A percentile compares a stretch with the other conserved stretches of the same genome.
phyloP scores from a whole-genome alignment of 2,113 vertebrate species.

The Raja brachyura region DNA sequence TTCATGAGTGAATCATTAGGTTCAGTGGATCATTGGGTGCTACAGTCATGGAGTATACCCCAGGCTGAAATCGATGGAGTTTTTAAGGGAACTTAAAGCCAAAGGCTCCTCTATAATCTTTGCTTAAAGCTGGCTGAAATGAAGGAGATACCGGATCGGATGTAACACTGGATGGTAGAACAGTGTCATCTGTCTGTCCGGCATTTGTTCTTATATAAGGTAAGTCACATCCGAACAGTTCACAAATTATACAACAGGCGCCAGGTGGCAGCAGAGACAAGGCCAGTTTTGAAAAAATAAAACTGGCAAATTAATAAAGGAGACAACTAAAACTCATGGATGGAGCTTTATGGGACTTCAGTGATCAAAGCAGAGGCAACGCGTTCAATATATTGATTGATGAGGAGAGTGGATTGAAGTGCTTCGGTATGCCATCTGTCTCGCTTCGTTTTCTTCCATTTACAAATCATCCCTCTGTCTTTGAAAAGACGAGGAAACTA shows the following conservation, averaged over 20 bases:
- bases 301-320: neutral
- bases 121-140: too few species aligned
- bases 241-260: neutral
- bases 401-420: too few species aligned
- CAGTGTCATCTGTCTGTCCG: too few species aligned
- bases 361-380: neutral
- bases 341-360: neutral
- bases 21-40: too few species aligned
- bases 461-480: neutral
- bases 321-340: neutral
- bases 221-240: neutral
- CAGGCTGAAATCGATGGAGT: too few species aligned
- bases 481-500: neutral
- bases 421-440: neutral
- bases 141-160: too few species aligned
- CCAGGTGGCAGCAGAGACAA: conserved; percentile 24
- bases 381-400: neutral
- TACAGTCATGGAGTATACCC: too few species aligned
- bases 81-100: too few species aligned
- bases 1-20: too few species aligned
- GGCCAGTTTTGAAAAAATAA: neutral
- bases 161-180: too few species aligned
- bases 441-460: neutral
- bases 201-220: too few species aligned
- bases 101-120: too few species aligned